These are phyloP conservation scores for Notothenia coriiceps DNA, from an alignment of 2,113 vertebrate genomes.

Conservation along the genomic window DNA sequence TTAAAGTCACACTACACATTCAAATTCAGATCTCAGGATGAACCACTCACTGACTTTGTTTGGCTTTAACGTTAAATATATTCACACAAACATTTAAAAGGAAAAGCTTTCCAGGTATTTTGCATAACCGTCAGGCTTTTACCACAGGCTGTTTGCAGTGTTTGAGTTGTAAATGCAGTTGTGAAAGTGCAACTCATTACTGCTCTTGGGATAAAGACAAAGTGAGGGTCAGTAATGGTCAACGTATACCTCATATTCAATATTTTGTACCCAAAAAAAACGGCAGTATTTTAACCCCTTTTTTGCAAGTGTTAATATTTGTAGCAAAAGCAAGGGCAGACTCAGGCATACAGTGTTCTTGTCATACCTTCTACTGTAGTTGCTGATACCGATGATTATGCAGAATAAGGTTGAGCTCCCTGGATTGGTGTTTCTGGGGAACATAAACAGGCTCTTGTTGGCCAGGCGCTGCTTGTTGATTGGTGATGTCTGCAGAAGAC, in stretches of 20 bases:
- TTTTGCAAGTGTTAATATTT: constrained; percentile 20
- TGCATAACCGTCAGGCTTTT: constrained; percentile 4
- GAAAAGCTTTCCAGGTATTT: constrained; percentile 23
- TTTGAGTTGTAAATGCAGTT: constrained; percentile 14
- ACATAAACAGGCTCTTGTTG: constrained; percentile 46
- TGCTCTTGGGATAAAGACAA: neutral
- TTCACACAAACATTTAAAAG: neutral
- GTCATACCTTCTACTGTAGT: constrained; percentile 24
- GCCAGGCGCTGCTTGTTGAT: constrained; percentile 48
- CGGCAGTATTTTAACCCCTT: constrained; percentile 22
- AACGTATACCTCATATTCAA: neutral
- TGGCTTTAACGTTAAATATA: neutral
- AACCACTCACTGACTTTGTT: neutral
- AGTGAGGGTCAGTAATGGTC: constrained; percentile 1
- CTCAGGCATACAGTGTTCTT: neutral
- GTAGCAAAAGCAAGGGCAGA: constrained; percentile 19
- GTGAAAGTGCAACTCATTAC: constrained; percentile 9
- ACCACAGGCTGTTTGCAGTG: constrained; percentile 8
- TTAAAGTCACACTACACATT: constrained; percentile 19
- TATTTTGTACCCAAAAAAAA: constrained; percentile 10
- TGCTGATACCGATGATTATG: constrained; percentile 56
- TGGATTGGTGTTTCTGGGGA: constrained; percentile 42
- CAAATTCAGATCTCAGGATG: neutral
- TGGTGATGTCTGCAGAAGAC: constrained; percentile 47
- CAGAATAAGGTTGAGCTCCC: constrained; percentile 40